Evolutionary conservation across 2,797 vertebrate genomes (phyloP).

Genomic region (Loris lydekkerianus): DNA sequence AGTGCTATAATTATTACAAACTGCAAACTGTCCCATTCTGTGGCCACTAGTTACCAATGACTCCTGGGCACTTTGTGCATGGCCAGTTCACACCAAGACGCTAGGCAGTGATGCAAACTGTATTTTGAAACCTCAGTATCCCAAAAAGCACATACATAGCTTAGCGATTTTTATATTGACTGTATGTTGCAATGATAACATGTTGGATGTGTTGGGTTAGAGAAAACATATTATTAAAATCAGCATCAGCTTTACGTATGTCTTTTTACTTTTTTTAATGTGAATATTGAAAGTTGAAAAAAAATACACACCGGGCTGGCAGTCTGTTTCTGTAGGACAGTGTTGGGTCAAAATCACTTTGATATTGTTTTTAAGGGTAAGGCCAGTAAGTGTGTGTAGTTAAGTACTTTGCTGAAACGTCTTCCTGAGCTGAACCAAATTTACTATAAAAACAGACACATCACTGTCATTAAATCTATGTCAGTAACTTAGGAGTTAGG

Average conservation of each 20-base stretch:
- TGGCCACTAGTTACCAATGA: background rate
- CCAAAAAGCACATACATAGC: background rate
- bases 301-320: background rate
- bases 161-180: background rate
- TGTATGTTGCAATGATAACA: background rate
- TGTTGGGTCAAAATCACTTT: background rate
- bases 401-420: background rate
- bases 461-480: constrained; percentile 22
- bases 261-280: background rate
- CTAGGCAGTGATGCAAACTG: background rate
- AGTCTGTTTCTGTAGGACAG: background rate
- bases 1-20: background rate
- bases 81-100: background rate
- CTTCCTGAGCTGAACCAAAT: constrained; percentile 30
- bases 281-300: background rate
- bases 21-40: background rate
- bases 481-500: background rate
- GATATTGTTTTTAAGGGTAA: background rate
- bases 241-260: background rate
- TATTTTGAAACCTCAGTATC: background rate
- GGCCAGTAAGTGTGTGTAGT: background rate
- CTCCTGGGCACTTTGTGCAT: background rate
- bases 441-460: constrained; percentile 13
- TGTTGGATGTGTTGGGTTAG: background rate
- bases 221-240: background rate